phyloP scores from a whole-genome alignment of 2,113 vertebrate species.

The Panthera tigris region DNA sequence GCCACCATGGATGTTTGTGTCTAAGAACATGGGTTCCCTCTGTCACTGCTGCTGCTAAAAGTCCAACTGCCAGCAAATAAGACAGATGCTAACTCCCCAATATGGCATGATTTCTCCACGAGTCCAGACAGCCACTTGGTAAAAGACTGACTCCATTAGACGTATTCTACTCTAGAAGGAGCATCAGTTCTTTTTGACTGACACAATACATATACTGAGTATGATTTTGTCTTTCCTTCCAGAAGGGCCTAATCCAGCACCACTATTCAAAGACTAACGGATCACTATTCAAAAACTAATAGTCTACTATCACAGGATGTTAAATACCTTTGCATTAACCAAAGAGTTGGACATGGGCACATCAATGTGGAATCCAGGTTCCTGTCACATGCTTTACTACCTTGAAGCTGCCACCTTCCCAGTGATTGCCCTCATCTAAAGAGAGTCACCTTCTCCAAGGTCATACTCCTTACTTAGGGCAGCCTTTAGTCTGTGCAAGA shows the following conservation, averaged over 20 bases:
- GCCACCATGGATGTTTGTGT: neutral
- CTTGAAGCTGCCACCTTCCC: neutral
- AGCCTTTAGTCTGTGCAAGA: neutral
- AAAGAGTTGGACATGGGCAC: neutral
- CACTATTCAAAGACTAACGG: neutral
- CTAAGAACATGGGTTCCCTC: neutral
- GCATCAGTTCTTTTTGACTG: neutral
- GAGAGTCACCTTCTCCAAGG: neutral
- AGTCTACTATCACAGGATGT: neutral
- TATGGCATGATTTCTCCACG: neutral
- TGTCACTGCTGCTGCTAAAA: neutral
- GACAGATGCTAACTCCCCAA: neutral
- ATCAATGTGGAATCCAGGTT: neutral
- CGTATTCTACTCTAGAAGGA: neutral
- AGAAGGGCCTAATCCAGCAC: neutral
- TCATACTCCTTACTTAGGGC: too few species aligned
- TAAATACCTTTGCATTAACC: neutral
- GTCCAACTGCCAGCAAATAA: neutral
- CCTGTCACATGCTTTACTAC: neutral
- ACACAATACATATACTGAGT: neutral
- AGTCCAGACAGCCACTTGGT: neutral
- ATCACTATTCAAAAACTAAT: neutral
- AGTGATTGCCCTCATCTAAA: neutral
- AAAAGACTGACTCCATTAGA: neutral
- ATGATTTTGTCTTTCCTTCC: neutral